phyloP scores from a whole-genome alignment of 2,888 invertebrate species.

The Furcula furcula region DNA sequence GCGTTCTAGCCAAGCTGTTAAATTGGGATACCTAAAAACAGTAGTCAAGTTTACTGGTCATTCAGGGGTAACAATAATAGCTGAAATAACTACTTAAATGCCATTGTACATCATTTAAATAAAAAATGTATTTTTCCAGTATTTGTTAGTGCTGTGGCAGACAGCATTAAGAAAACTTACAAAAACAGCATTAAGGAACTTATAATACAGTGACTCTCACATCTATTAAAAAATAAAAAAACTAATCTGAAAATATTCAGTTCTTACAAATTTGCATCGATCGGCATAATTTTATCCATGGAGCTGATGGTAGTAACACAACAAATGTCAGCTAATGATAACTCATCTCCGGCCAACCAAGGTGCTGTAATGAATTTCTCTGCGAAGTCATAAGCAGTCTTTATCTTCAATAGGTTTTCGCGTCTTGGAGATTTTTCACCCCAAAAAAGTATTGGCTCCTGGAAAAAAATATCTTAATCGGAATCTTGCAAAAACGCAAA shows the following conservation, averaged over 20 bases:
- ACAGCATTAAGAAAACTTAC: too few relatives aligned
- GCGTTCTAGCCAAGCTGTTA: conserved; percentile 45
- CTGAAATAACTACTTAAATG: too few relatives aligned
- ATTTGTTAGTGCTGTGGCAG: too few relatives aligned
- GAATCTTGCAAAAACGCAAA: too few relatives aligned
- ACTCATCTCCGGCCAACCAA: conserved; percentile 80
- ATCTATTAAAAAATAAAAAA: too few relatives aligned
- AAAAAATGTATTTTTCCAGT: too few relatives aligned
- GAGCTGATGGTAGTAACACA: conserved; percentile 77
- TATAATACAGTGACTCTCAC: too few relatives aligned
- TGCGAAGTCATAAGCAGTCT: conserved; percentile 47
- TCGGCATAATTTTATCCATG: conserved; percentile 47
- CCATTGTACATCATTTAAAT: too few relatives aligned
- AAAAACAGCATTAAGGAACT: too few relatives aligned
- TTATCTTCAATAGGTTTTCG: conserved; percentile 43
- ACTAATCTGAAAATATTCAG: too few relatives aligned
- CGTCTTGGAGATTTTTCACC: conserved; percentile 35
- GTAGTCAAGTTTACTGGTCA: background rate
- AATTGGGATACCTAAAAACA: conserved; percentile 45
- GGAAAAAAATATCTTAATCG: too few relatives aligned
- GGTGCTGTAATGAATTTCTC: conserved; percentile 75
- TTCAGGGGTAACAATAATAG: too few relatives aligned
- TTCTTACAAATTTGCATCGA: conserved; percentile 51
- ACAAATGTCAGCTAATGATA: conserved; percentile 84
- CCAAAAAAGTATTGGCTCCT: conserved; percentile 43